A percentile compares a stretch with the other conserved stretches of the same genome.
These are phyloP conservation scores for Sialia sialis DNA, from an alignment of 2,113 vertebrate species.

Conservation along the genomic window DNA sequence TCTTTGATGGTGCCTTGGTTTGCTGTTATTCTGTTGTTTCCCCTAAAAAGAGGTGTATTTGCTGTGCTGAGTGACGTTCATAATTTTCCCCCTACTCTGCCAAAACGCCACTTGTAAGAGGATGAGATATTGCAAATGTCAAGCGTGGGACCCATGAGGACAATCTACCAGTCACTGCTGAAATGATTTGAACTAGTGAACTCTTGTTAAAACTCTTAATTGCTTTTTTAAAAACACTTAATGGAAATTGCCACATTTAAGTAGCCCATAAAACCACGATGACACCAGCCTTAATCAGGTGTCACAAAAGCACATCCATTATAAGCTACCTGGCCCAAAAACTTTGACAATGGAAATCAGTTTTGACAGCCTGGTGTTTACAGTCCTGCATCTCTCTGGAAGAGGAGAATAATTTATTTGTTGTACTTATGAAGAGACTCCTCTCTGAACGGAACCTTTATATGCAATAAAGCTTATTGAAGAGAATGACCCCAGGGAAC, in stretches of 20 bases:
- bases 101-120: slow-evolving; percentile 17
- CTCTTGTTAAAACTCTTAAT: slow-evolving; percentile 64
- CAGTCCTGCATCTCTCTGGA: not conserved
- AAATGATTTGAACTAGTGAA: slow-evolving; percentile 65
- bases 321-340: slow-evolving; percentile 12
- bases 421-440: not conserved
- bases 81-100: not conserved
- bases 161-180: slow-evolving; percentile 54
- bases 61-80: not conserved
- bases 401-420: not conserved
- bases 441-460: not conserved
- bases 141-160: slow-evolving; percentile 32
- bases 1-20: not conserved
- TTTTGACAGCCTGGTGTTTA: not conserved
- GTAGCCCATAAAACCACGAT: slow-evolving; percentile 55
- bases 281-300: slow-evolving; percentile 56
- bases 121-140: slow-evolving; percentile 55
- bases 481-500: not conserved
- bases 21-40: slow-evolving; percentile 4
- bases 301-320: slow-evolving; percentile 16
- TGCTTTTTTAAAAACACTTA: slow-evolving; percentile 62
- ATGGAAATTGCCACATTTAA: slow-evolving; percentile 63
- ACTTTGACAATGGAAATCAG: not conserved
- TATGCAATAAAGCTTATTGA: not conserved
- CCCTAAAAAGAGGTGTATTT: not conserved